phyloP scores from a whole-genome alignment of 1,140 invertebrate genomes.

The Drosophila subobscura region DNA sequence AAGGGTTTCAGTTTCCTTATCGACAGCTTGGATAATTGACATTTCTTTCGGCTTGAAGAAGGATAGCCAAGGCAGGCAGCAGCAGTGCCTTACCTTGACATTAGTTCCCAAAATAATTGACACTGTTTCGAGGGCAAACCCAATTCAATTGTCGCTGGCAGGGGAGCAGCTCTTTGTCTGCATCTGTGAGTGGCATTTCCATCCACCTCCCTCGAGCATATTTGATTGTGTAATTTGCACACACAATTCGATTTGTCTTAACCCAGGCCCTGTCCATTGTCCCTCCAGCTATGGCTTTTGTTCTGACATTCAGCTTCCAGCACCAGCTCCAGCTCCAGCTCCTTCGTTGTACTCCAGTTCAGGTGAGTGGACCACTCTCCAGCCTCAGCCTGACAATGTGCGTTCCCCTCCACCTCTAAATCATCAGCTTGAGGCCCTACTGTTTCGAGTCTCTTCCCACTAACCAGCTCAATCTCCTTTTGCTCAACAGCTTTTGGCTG shows the following conservation, averaged over 20 bases:
- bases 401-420: too few species aligned
- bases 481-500: constrained; percentile 6
- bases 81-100: constrained; percentile 4
- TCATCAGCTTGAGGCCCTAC: too few species aligned
- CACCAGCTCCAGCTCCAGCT: too few species aligned
- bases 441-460: constrained; percentile 3
- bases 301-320: not conserved
- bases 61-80: constrained; percentile 5
- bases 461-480: not conserved
- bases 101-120: constrained; percentile 62
- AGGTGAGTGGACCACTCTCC: too few species aligned
- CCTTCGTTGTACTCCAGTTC: too few species aligned
- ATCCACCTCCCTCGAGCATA: constrained; percentile 52
- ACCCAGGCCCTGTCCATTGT: constrained; percentile 2
- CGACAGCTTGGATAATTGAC: constrained; percentile 41
- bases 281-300: constrained; percentile 8
- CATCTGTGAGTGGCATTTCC: constrained; percentile 42
- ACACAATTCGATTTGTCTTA: constrained; percentile 46
- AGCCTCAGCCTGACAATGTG: too few species aligned
- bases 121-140: constrained; percentile 50
- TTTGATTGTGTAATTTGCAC: constrained; percentile 78
- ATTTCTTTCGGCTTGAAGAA: constrained; percentile 18
- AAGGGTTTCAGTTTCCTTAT: constrained; percentile 18
- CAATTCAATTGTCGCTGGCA: constrained; percentile 54
- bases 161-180: constrained; percentile 26